Evolutionary conservation across 2,888 invertebrate genomes (phyloP).

Genomic region (Bombylius major): DNA sequence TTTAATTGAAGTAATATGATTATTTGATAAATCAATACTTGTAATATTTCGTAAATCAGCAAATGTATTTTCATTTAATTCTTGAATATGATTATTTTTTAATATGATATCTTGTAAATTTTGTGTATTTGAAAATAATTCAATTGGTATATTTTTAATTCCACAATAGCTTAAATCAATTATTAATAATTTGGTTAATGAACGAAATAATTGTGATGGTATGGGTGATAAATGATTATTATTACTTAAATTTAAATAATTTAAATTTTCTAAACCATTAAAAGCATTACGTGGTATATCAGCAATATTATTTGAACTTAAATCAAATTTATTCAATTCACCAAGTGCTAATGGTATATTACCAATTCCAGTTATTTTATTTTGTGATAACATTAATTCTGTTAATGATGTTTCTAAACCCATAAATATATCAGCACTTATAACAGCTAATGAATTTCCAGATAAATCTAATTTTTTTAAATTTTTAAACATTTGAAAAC

Average conservation of each 20-base stretch:
- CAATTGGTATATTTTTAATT: constrained; percentile 57
- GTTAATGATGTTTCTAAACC: constrained; percentile 63
- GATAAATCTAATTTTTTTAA: constrained; percentile 60
- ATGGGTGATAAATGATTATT: constrained; percentile 55
- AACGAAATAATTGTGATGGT: constrained; percentile 54
- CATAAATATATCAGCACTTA: constrained; percentile 60
- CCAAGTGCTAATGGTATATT: constrained; percentile 50
- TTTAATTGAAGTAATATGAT: constrained; percentile 62
- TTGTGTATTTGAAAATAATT: constrained; percentile 54
- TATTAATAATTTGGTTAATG: constrained; percentile 51
- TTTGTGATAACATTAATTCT: constrained; percentile 59
- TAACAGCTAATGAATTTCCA: constrained; percentile 60
- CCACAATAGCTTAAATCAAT: constrained; percentile 65
- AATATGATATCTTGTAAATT: constrained; percentile 56
- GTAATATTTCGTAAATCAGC: constrained; percentile 62
- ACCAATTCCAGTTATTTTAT: constrained; percentile 55
- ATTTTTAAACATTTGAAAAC: constrained; percentile 66
- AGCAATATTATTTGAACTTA: constrained; percentile 66
- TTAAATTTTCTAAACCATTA: constrained; percentile 49
- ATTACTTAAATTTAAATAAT: constrained; percentile 61
- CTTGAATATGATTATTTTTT: constrained; percentile 59
- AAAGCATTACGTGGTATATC: constrained; percentile 58
- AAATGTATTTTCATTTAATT: constrained; percentile 66
- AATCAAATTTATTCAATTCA: constrained; percentile 55
- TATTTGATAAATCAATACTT: constrained; percentile 62